phyloP scores from a whole-genome alignment of 2,888 invertebrate species.

The Tenthredo livida region DNA sequence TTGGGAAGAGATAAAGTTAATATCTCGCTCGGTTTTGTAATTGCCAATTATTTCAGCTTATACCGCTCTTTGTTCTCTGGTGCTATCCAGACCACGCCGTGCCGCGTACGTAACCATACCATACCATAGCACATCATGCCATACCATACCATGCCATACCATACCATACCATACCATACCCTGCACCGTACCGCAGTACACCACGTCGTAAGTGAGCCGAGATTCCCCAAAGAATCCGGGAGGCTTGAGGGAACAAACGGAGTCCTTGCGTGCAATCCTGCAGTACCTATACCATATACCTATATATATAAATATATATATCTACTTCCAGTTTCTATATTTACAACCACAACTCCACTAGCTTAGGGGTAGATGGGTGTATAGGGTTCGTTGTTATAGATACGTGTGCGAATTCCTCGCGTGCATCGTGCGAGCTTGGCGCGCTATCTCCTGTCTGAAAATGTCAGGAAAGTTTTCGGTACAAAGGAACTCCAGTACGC shows the following conservation, averaged over 20 bases:
- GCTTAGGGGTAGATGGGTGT: background rate
- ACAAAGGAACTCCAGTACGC: slow-evolving; percentile 22
- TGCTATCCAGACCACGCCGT: slow-evolving; percentile 23
- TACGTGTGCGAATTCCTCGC: slow-evolving; percentile 39
- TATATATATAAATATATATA: background rate
- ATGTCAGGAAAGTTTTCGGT: slow-evolving; percentile 41
- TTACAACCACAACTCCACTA: background rate
- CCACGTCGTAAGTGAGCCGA: slow-evolving; percentile 53
- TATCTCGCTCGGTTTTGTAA: slow-evolving; percentile 71
- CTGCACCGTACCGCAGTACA: background rate
- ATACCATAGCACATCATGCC: background rate
- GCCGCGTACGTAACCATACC: background rate
- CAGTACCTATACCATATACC: background rate
- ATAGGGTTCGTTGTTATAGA: slow-evolving; percentile 22
- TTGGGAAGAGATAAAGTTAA: slow-evolving; percentile 69
- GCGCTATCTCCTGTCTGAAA: slow-evolving; percentile 31
- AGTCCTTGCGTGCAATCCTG: slow-evolving; percentile 37
- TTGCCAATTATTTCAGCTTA: slow-evolving; percentile 72
- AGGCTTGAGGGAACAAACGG: slow-evolving; percentile 28
- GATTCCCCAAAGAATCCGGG: slow-evolving; percentile 63
- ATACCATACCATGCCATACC: background rate
- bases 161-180: background rate
- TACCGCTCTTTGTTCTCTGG: slow-evolving; percentile 68
- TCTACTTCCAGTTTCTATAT: slow-evolving; percentile 27
- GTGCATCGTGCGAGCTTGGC: slow-evolving; percentile 26